Evolutionary conservation across 1,140 invertebrate genomes (phyloP), one percentile per base, ranked within the genome.

Genomic region (Trichonephila clavata): DNA sequence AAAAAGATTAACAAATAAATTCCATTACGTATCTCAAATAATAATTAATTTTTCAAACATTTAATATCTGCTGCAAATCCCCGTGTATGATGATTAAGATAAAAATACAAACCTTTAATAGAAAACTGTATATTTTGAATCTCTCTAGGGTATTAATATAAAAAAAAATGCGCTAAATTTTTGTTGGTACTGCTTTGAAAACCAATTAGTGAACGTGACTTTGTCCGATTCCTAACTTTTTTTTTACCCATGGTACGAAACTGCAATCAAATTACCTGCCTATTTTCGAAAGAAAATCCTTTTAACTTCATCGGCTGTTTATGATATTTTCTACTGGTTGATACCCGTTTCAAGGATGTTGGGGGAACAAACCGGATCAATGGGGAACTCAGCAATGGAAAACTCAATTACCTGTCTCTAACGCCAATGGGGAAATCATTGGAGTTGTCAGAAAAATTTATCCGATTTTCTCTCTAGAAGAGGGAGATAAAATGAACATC

Each of bases 371-470:
- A 77, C 68, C 68, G 20, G 68, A 77, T 77, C 68, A 77, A 77
- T 77, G 68, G 68, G 68, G 4, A 77, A 77, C 43, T 50, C 24
- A 77, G 68, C 24, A 77, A 77, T 27, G 16, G 68, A 77, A 77
- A 77, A 77, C 68, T 77, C 68, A 77, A 77, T 77, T 77, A 77
- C 68, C 68, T 32, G 27, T 77, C 27, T 77, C 27, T 24, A 27
- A 27, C 68, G 68, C 68, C 68, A 77, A 32, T 32, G 68, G 68
- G 68, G 68, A 77, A 77, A 77, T 77, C 68, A 77, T 77, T 77
- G 68, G 68, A 77, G 68, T 77, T 77, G 68, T 77, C 68, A 77
- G 68, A 77, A 77, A 77, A 77, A 77, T 77, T 77, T 77, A 77
- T 16, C 68, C 68, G 27, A 24, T 77, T 71, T 71, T 32, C 68